Percentiles rank a stretch among this genome's conserved stretches.
These are phyloP conservation scores for Julus scandinavius DNA, from an alignment of 2,888 invertebrate species.

Conservation along the genomic window DNA sequence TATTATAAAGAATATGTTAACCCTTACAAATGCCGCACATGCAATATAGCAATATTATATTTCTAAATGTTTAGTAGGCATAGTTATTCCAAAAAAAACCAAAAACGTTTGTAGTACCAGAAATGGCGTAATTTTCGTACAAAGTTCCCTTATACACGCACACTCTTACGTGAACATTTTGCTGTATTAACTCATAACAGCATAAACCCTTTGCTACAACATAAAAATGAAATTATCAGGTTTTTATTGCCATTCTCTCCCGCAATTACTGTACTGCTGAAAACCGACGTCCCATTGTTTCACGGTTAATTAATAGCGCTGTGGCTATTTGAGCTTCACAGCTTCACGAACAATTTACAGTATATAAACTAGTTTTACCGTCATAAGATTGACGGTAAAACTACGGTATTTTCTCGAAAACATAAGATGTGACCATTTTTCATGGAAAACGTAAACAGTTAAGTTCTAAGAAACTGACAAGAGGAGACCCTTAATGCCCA, in stretches of 20 bases:
- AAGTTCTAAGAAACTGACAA: not conserved
- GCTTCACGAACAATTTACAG: not conserved
- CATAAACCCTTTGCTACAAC: not conserved
- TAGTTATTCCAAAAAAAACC: too few relatives aligned
- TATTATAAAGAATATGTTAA: too few relatives aligned
- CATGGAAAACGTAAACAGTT: not conserved
- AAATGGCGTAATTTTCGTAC: too few relatives aligned
- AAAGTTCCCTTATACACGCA: too few relatives aligned
- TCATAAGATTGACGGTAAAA: not conserved
- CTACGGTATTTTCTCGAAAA: not conserved
- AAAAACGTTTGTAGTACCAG: too few relatives aligned
- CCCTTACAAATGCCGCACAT: too few relatives aligned
- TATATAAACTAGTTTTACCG: not conserved
- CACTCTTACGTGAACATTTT: too few relatives aligned
- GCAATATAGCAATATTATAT: too few relatives aligned
- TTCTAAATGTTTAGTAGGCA: too few relatives aligned
- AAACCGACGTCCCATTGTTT: not conserved
- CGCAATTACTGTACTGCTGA: not conserved
- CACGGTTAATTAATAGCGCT: slow-evolving; percentile 20
- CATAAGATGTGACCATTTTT: not conserved
- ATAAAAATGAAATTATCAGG: slow-evolving; percentile 7
- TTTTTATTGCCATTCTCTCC: slow-evolving; percentile 18
- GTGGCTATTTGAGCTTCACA: not conserved
- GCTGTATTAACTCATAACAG: not conserved
- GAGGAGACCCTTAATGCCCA: not conserved